Base-by-base conservation (phyloP, 2,113 vertebrate species). In the Scortum barcoo region DNA sequence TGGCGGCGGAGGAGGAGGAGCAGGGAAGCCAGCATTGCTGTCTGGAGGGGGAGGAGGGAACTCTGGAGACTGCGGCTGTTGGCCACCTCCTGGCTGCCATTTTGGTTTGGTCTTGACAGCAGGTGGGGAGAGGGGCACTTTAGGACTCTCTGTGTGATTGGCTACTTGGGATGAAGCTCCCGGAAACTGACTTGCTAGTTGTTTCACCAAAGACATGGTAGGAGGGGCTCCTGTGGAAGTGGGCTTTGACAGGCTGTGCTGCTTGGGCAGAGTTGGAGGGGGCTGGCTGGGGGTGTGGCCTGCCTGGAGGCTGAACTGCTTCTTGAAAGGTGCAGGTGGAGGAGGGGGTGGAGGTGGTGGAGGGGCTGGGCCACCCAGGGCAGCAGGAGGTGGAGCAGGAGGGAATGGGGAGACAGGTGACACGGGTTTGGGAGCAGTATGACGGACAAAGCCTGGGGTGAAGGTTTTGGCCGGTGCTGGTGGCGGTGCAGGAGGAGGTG, bases 71-170 rank as follows among this genome's bases (percentile, higher is more conserved):
- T 97, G 97, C 3, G 81, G 76, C 86, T 89, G 92, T 0, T 91
- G 91, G 1, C 95, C 78, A 4, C 96, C 91, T 4, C 93, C 81
- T 0, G 97, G 97, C 91, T 98, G 97, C 98, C 97, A 99, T 92
- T 96, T 98, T 78, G 97, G 97, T 89, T 99, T 99, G 50, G 96
- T 96, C 88, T 98, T 99, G 53, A 99, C 98, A 9, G 97, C 97
- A 22, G 98, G 98, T 8, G 97, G 96, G 0, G 97, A 99, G 65
- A 96, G 96, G 0, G 97, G 97, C 5, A 95, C 86, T 80, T 88
- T 96, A 72, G 0, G 95, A 89, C 53, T 88, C 51, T 77, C 91
- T 76, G 69, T 67, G 95, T 96, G 54, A 84, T 28, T 92, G 53
- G 72, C 54, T 7, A 72, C 67, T 50, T 76, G 88, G 11, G 84